Evolutionary conservation across 2,797 vertebrate species (phyloP).

Genomic region (Lerista edwardsae): DNA sequence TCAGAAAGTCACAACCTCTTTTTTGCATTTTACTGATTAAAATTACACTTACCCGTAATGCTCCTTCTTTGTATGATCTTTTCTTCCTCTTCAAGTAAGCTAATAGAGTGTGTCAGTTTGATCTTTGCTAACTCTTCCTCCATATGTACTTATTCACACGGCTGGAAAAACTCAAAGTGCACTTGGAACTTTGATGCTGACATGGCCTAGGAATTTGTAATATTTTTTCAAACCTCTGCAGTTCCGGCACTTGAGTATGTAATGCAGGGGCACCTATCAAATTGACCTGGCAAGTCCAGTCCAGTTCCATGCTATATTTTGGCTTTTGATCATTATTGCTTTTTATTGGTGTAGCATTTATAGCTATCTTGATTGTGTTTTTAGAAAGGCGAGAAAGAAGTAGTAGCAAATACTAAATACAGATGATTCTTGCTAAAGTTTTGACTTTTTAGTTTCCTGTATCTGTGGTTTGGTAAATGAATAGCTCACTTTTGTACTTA

Average conservation of each 20-base stretch:
- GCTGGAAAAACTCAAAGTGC: not conserved
- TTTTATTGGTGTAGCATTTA: not conserved
- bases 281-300: constrained; percentile 6
- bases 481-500: not conserved
- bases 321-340: no score
- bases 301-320: constrained; percentile 14
- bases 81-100: constrained; percentile 57
- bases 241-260: not conserved
- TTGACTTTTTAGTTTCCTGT: not conserved
- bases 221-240: not conserved
- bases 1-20: constrained; percentile 75
- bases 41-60: constrained; percentile 69
- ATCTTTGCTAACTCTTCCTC: constrained; percentile 51
- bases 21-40: constrained; percentile 74
- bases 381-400: not conserved
- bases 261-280: not conserved
- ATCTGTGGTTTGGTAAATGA: not conserved
- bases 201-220: not conserved
- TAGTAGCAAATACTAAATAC: not conserved
- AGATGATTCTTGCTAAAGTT: not conserved
- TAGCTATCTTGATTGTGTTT: not conserved
- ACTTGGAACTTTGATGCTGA: not conserved
- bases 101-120: constrained; percentile 56
- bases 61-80: constrained; percentile 43
- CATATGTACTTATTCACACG: constrained; percentile 31